Evolutionary conservation across 2,113 vertebrate species (phyloP), one percentile per base, ranked within the genome.

Genomic region (Regulus satrapa): DNA sequence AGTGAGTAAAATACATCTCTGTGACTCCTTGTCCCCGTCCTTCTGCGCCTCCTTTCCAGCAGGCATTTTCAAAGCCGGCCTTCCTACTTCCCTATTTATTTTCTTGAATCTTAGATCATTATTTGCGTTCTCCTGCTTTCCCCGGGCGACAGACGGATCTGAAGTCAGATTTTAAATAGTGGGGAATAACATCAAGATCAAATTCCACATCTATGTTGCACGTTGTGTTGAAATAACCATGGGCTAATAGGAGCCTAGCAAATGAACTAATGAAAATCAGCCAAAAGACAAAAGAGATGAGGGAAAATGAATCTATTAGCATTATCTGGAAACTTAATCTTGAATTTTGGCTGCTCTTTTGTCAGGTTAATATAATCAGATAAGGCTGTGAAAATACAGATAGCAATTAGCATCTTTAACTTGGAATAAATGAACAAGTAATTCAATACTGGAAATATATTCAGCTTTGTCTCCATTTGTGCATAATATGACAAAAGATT

Each of bases 321-420:
- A 77, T 95, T 94, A 94, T 96, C 91, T 91, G 52, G 91, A 86
- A 94, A 95, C 71, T 76, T 89, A 78, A 86, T 94, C 88, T 78
- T 73, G 62, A 75, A 88, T 87, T 89, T 94, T 95, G 94, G 86
- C 91, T 94, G 86, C 69, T 79, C 82, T 92, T 92, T 86, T 95
- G 55, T 94, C 68, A 78, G 68, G 64, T 92, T 97, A 86, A 91
- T 94, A 77, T 81, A 95, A 95, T 95, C 80, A 91, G 87, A 94
- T 92, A 89, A 82, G 64, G 49, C 89, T 94, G 73, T 82, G 81
- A 94, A 95, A 96, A 96, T 82, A 92, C 36, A 82, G 91, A 92
- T 56, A 89, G 12, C 46, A 94, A 95, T 97, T 92, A 95, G 28
- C 52, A 85, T 96, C 56, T 87, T 95, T 85, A 95, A 85, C 84